phyloP scores from a whole-genome alignment of 1,140 invertebrate genomes.

The Heliconius himera region DNA sequence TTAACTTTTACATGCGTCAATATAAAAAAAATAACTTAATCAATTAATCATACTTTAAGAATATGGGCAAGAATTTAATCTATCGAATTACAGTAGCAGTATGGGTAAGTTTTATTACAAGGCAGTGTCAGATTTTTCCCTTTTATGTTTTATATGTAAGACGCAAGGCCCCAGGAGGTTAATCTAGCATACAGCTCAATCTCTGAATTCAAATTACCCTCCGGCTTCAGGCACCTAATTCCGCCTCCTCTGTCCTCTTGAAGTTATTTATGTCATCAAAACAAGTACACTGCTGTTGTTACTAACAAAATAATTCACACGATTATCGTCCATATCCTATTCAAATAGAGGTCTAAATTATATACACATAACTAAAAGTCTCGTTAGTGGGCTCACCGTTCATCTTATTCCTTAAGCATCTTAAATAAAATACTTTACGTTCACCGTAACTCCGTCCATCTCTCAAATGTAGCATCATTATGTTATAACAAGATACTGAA shows the following conservation, averaged over 20 bases:
- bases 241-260: constrained; percentile 27
- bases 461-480: constrained; percentile 26
- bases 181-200: too few relatives aligned
- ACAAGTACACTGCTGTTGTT: constrained; percentile 6
- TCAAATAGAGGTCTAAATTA: not conserved
- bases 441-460: constrained; percentile 16
- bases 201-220: constrained; percentile 37
- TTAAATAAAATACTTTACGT: constrained; percentile 29
- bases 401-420: constrained; percentile 25
- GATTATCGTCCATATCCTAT: not conserved
- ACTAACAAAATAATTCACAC: not conserved
- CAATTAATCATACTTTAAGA: too few relatives aligned
- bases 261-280: constrained; percentile 38
- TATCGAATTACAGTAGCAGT: too few relatives aligned
- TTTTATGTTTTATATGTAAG: too few relatives aligned
- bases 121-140: too few relatives aligned
- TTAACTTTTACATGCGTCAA: too few relatives aligned
- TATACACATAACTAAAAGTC: not conserved
- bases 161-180: too few relatives aligned
- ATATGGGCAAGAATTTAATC: too few relatives aligned
- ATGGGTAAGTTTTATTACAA: too few relatives aligned
- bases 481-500: constrained; percentile 15
- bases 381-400: not conserved
- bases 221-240: constrained; percentile 30
- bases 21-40: too few relatives aligned